A percentile compares a stretch with the other conserved stretches of the same genome.
Conservation (phyloP, 1,140 invertebrate genomes). For the Potamilus streckersoni region DNA sequence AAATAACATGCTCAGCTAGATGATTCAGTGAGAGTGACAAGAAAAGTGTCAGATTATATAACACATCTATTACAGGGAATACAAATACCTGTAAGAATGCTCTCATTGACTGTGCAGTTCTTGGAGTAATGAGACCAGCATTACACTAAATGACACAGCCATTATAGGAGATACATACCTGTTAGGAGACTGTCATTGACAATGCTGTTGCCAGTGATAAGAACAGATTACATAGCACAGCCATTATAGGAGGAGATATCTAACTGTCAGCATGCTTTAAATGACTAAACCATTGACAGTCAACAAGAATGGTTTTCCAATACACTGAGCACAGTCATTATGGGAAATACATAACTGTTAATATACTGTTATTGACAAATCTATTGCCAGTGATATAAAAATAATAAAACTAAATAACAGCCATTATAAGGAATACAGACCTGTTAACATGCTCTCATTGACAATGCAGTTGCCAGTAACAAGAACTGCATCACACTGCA, state of each 20-base stretch:
- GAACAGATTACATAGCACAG: constrained; percentile 66
- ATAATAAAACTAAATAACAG: constrained; percentile 90
- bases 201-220: constrained; percentile 91
- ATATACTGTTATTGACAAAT: constrained; percentile 93
- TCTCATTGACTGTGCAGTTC: too few species aligned
- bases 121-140: too few species aligned
- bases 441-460: constrained; percentile 93
- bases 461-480: constrained; percentile 92
- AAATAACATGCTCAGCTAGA: too few species aligned
- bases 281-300: too few species aligned
- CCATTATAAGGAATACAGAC: constrained; percentile 83
- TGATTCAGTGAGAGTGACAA: too few species aligned
- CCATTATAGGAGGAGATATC: too few species aligned
- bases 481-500: constrained; percentile 92
- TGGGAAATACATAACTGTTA: constrained; percentile 80
- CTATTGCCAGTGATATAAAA: constrained; percentile 87
- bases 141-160: too few species aligned
- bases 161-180: too few species aligned
- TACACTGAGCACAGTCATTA: constrained; percentile 87
- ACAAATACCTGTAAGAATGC: too few species aligned
- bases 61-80: too few species aligned
- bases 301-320: constrained; percentile 88
- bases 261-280: too few species aligned
- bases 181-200: constrained; percentile 73
- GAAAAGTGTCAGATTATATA: too few species aligned